Conservation (phyloP, 1,140 invertebrate genomes). For the Cyclargus thomasi region DNA sequence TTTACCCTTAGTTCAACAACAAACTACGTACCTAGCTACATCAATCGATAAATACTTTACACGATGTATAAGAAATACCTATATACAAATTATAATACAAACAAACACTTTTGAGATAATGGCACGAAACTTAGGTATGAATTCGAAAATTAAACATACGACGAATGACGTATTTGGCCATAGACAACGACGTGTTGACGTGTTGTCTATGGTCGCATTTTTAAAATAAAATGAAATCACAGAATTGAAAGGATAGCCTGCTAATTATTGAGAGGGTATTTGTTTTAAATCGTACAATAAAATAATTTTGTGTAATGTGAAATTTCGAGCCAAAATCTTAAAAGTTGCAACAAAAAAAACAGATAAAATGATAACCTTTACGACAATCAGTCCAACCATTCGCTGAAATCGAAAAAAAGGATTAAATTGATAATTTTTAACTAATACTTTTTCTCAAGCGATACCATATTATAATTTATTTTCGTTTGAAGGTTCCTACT, state of each 20-base stretch:
- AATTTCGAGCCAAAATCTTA: not conserved
- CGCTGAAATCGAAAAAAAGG: not conserved
- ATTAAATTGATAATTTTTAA: not conserved
- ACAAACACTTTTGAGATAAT: not conserved
- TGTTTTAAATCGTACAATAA: not conserved
- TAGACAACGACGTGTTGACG: too few species aligned
- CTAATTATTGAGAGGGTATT: not conserved
- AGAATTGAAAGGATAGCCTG: not conserved
- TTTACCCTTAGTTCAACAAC: slow-evolving; percentile 1
- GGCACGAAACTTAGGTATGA: not conserved
- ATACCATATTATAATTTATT: not conserved
- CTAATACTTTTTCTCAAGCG: not conserved
- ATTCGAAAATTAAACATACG: too few species aligned
- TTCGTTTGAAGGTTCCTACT: not conserved
- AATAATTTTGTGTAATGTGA: not conserved
- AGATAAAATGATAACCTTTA: not conserved
- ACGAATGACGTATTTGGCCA: too few species aligned
- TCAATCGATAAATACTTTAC: slow-evolving; percentile 10
- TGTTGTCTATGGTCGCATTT: not conserved
- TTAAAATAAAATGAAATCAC: not conserved
- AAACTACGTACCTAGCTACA: slow-evolving; percentile 1
- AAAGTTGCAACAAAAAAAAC: not conserved
- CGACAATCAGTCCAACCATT: not conserved
- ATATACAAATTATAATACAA: slow-evolving; percentile 12
- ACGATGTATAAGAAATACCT: slow-evolving; percentile 6